Base-by-base conservation (phyloP, 2,888 invertebrate species). In the Drosophila neotestacea region DNA sequence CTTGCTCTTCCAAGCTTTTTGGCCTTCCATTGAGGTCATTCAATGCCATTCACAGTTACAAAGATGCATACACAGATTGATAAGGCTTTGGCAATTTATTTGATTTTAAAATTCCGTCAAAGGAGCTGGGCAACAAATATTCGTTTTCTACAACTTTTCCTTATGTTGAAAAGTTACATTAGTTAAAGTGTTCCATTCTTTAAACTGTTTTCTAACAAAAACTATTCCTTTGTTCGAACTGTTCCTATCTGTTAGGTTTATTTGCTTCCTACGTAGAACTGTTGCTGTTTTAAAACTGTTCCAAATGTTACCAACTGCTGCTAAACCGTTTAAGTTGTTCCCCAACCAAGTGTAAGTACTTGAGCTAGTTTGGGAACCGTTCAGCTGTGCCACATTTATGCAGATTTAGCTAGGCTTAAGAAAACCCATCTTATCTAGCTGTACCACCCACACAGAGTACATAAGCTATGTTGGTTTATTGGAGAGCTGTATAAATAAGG, bases 361-460 rank as follows among this genome's bases (percentile, higher is more conserved):
- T 56, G 39, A 50, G 30, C 34, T 48, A 39, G 28, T 39, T 65
- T 68, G 50, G 54, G 46, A 75, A 70, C 52, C 32, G 50, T 71
- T 63, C 52, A 48, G 66, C 51, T 71, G 68, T 47, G 55, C 59
- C 46, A 58, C 60, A 70, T 70, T 72, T 81, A 67, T 76, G 66
- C 62, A 64, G 65, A 74, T 72, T 78, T 78, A 44, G 70, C 63
- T 64, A 30, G 52, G 48, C 56, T 65, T 73, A 73, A 59, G 64
- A 56, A 77, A 55, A 65, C 62, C 48, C 62, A 82, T 76, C 70
- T 79, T 85, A 82, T 85, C 83, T 77, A 42, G 36, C 42, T 77
- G 65, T 48, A 60, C 67, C 71, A 67, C 77, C 79, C 79, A 85
- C 73, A 46, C 52, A 60, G 22, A 13, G 52, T 46, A 34, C 54